These are phyloP conservation scores for Belonocnema kinseyi DNA, from an alignment of 1,140 invertebrate genomes.

Conservation along the genomic window DNA sequence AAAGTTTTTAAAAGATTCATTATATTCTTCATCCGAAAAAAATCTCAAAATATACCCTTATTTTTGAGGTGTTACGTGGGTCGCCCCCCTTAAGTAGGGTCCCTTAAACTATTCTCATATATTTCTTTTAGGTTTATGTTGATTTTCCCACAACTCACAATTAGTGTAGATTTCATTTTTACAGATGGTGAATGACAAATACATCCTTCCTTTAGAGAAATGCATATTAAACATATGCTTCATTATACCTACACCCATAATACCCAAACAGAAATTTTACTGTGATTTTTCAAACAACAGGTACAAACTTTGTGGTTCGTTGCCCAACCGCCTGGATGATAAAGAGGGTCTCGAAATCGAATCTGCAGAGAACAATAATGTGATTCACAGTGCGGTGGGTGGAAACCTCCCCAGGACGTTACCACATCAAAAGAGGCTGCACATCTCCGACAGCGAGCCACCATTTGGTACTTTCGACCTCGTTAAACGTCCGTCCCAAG, in stretches of 20 bases:
- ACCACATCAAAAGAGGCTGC: constrained; percentile 77
- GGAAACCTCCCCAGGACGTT: constrained; percentile 78
- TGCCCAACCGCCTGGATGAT: constrained; percentile 85
- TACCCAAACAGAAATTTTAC: constrained; percentile 1
- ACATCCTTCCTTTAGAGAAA: no score
- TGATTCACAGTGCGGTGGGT: constrained; percentile 79
- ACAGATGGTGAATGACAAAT: no score
- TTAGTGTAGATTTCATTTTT: no score
- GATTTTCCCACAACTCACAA: no score
- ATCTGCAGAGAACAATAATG: constrained; percentile 76
- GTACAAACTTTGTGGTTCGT: constrained; percentile 79
- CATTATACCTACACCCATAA: background rate
- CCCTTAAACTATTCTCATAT: no score
- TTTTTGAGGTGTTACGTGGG: no score
- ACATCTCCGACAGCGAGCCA: constrained; percentile 74
- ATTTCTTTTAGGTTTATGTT: no score
- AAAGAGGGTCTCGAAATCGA: constrained; percentile 75
- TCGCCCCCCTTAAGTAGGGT: no score
- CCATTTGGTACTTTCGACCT: constrained; percentile 61
- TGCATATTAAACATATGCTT: no score
- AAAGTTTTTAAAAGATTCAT: no score
- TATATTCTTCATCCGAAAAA: no score
- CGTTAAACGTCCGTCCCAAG: constrained; percentile 69
- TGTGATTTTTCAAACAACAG: constrained; percentile 52
- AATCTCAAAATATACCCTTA: no score